Evolutionary conservation across 2,113 vertebrate genomes (phyloP).

Genomic region (Vulpes vulpes): DNA sequence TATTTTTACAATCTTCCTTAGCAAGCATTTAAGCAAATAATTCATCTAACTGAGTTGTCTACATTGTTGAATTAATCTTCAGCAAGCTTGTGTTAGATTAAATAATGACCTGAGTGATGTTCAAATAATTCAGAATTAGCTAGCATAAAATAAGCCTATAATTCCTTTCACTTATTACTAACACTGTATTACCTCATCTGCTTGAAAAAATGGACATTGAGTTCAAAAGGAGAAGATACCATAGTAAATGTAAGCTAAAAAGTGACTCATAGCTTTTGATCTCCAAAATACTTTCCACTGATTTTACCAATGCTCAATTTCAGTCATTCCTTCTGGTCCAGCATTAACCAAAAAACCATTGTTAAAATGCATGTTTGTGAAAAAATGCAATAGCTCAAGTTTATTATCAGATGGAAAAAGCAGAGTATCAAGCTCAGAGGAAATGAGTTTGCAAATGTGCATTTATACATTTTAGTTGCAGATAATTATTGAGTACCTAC

Average conservation of each 20-base stretch:
- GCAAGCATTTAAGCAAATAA: conserved; percentile 56
- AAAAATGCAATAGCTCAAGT: neutral
- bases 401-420: neutral
- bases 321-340: neutral
- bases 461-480: neutral
- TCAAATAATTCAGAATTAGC: conserved; percentile 36
- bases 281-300: neutral
- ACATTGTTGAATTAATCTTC: conserved; percentile 1
- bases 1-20: conserved; percentile 54
- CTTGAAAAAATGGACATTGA: conserved; percentile 8
- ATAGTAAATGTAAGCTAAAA: neutral
- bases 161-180: neutral
- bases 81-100: conserved; percentile 32
- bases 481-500: neutral
- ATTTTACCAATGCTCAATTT: neutral
- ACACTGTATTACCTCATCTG: neutral
- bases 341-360: neutral
- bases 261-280: neutral
- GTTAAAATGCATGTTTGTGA: neutral
- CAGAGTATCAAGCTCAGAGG: neutral
- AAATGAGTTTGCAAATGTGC: neutral
- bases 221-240: neutral
- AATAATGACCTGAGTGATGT: conserved; percentile 9
- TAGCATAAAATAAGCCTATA: neutral
- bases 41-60: conserved; percentile 11